Conservation (phyloP, 2,113 vertebrate genomes). For the Prunella fulvescens region DNA sequence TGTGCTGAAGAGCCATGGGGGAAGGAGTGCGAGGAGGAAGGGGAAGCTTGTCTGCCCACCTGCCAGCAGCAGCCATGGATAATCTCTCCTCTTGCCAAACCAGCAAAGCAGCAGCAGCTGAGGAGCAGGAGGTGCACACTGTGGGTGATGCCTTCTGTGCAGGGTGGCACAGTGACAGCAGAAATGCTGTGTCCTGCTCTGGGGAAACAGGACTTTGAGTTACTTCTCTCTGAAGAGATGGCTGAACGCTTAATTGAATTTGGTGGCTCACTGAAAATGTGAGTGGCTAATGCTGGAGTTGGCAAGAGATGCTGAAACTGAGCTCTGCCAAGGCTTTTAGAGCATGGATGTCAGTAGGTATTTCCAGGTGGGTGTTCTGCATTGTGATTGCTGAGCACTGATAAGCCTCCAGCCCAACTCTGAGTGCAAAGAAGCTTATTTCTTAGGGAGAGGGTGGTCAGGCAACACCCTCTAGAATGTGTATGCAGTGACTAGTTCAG, state of each 20-base stretch:
- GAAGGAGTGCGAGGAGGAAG: rapidly evolving
- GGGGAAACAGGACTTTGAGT: neutral
- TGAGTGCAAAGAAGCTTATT: neutral
- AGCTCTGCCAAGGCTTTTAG: neutral
- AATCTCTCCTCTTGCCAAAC: neutral
- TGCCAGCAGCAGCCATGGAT: neutral
- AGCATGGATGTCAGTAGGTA: rapidly evolving
- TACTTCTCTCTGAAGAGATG: neutral
- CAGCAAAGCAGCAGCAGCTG: neutral
- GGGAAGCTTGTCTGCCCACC: neutral
- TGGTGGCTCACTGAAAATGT: neutral
- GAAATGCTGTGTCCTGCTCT: neutral
- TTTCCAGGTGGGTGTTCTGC: neutral
- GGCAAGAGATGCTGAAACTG: neutral
- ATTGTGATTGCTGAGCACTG: neutral
- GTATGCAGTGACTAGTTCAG: neutral
- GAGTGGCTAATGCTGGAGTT: neutral
- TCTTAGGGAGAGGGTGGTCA: neutral
- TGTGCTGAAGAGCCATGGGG: neutral
- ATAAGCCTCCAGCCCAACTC: neutral
- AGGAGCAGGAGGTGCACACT: neutral
- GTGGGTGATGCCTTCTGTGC: rapidly evolving
- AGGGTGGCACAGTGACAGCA: neutral
- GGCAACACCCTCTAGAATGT: too few species aligned
- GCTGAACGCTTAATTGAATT: neutral